Percentiles rank a stretch among this genome's conserved stretches.
phyloP scores from a whole-genome alignment of 2,797 vertebrate genomes.

The Valencia hispanica region DNA sequence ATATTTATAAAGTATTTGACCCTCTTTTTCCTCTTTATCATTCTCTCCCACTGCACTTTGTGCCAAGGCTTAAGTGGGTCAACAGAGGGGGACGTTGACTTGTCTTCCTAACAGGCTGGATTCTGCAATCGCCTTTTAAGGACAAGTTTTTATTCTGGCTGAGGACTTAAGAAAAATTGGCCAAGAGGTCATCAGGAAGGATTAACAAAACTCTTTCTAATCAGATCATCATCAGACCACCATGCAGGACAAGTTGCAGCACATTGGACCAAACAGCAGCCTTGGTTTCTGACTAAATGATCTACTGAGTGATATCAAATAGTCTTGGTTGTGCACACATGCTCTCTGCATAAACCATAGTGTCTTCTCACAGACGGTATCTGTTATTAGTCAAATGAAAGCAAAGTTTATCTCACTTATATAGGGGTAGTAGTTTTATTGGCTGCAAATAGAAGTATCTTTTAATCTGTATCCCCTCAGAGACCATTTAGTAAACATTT shows the following conservation, averaged over 20 bases:
- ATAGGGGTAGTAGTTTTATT: constrained; percentile 26
- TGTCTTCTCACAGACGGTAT: constrained; percentile 48
- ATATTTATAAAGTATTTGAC: constrained; percentile 64
- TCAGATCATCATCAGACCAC: constrained; percentile 29
- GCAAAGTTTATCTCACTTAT: constrained; percentile 26
- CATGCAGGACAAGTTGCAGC: constrained; percentile 35
- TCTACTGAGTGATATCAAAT: constrained; percentile 21
- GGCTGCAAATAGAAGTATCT: constrained; percentile 23
- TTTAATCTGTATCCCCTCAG: constrained; percentile 40
- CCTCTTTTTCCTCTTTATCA: constrained; percentile 37
- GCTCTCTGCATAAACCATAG: constrained; percentile 62
- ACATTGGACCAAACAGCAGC: constrained; percentile 49
- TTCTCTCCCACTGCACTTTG: constrained; percentile 52
- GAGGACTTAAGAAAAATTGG: constrained; percentile 32
- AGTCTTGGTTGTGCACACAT: constrained; percentile 47
- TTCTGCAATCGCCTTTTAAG: constrained; percentile 67
- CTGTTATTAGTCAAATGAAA: constrained; percentile 28
- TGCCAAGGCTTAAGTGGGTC: constrained; percentile 60
- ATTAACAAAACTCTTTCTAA: constrained; percentile 44
- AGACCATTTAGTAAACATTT: constrained; percentile 23
- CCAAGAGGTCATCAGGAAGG: constrained; percentile 41
- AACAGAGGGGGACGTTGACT: constrained; percentile 42
- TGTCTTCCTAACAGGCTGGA: constrained; percentile 64
- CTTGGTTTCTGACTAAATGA: constrained; percentile 28
- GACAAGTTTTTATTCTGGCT: constrained; percentile 45